Evolutionary conservation across 2,888 invertebrate genomes (phyloP), one percentile per base, ranked within the genome.

Genomic region (Globia sparganii): DNA sequence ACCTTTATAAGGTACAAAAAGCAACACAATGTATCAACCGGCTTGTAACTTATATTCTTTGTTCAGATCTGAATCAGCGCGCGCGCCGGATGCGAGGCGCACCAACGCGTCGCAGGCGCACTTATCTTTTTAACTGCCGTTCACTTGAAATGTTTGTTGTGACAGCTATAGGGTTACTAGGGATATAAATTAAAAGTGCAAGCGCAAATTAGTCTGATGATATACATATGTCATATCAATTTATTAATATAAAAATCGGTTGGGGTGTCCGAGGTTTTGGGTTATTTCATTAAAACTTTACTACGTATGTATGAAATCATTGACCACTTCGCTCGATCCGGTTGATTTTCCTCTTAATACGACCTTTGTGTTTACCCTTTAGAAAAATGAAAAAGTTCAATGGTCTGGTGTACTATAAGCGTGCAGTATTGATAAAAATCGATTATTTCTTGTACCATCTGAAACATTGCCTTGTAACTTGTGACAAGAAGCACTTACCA

Each of bases 21-120:
- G 64, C 46, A 74, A 61, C 65, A 84, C 78, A 77, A 78, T 86
- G 74, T 72, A 74, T 72, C 68, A 84, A 56, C 53, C 28, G 58
- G 53, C 64, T 74, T 81, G 73, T 79, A n/a, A n/a, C n/a, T 75
- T 68, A 72, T 81, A 81, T 71, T 85, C 87, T 89, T 90, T 90
- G 91, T 90, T 85, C 82, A 66, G 74, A 64, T 65, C 79, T 90
- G 90, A 90, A 84, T 90, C 86, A 91, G 80, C 75, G 83, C 78
- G 64, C 76, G 82, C 83, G 75, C 83, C 84, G 86, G 84, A 88
- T 86, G 83, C 78, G 79, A 53, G 72, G 82, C 83, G 80, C 82
- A 83, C 86, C 81, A 11, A 75, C 34, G 76, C 78, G 21, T 67
- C 67, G 85, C 66, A 70, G 56, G 61, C 81, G 83, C 88, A 83